These are phyloP conservation scores for Coluber constrictor DNA, from an alignment of 2,797 vertebrate genomes.

Conservation along the genomic window DNA sequence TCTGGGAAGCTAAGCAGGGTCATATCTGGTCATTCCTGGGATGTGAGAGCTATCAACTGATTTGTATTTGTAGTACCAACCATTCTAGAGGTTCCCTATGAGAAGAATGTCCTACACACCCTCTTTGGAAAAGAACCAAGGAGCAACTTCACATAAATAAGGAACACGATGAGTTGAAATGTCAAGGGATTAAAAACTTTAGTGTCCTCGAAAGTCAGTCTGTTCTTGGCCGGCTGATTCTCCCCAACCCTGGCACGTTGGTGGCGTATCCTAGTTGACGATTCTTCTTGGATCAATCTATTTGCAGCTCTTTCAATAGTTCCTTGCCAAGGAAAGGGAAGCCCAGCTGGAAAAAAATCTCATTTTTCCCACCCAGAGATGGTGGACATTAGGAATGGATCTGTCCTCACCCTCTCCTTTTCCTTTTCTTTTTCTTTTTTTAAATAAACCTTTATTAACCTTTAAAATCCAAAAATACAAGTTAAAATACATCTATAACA, in stretches of 20 bases:
- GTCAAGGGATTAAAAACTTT: not conserved
- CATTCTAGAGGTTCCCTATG: not conserved
- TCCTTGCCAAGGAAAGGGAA: conserved; percentile 58
- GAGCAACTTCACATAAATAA: not conserved
- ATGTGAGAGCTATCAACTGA: not conserved
- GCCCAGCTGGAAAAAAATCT: conserved; percentile 61
- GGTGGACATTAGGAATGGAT: conserved; percentile 59
- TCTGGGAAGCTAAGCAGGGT: not conserved
- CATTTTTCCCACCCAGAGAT: conserved; percentile 61
- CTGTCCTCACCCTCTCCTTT: conserved; percentile 59
- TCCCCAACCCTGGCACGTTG: conserved; percentile 15
- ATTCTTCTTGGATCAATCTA: not conserved
- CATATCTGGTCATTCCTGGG: not conserved
- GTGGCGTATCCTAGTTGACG: conserved; percentile 35
- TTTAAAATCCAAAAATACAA: too few relatives aligned
- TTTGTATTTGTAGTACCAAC: not conserved
- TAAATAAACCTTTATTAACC: too few relatives aligned
- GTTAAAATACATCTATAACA: too few relatives aligned
- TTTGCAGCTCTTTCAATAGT: conserved; percentile 57
- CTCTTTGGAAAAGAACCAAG: not conserved
- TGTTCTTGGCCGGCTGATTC: conserved; percentile 12
- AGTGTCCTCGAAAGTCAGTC: conserved; percentile 1
- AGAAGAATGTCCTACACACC: not conserved
- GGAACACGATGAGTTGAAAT: not conserved
- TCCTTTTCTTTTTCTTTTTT: conserved; percentile 12